Conservation (phyloP, 2,888 invertebrate species). For the Agrotis exclamationis region DNA sequence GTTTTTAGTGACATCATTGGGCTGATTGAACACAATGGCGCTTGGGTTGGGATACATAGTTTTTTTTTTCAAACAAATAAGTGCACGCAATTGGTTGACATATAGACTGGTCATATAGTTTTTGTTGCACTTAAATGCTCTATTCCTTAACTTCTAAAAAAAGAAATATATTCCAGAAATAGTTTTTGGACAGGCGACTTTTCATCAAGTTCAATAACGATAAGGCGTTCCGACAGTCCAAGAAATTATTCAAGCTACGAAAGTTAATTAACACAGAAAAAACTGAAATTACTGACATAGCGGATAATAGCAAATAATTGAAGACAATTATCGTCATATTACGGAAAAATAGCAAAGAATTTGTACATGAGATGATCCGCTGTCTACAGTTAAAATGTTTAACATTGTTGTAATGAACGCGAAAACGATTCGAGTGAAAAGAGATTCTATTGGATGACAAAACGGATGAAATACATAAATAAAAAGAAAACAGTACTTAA, state of each 20-base stretch:
- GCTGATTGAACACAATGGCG: conserved; percentile 7
- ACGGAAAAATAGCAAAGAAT: conserved; percentile 24
- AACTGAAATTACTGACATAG: not conserved
- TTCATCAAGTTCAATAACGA: not conserved
- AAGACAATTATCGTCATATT: conserved; percentile 28
- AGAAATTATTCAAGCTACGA: not conserved
- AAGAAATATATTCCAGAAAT: not conserved
- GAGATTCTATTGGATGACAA: too few species aligned
- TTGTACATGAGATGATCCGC: conserved; percentile 13
- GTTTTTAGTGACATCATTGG: conserved; percentile 36
- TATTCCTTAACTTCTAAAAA: not conserved
- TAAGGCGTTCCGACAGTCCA: not conserved
- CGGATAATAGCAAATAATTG: conserved; percentile 17
- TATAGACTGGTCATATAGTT: not conserved
- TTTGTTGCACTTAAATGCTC: not conserved
- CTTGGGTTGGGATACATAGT: not conserved
- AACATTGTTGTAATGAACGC: not conserved
- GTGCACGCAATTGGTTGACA: not conserved
- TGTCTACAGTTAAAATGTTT: not conserved
- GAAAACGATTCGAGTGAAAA: not conserved
- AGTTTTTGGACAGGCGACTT: not conserved
- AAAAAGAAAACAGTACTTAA: too few species aligned
- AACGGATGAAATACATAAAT: too few species aligned
- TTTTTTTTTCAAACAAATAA: not conserved
- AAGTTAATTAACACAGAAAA: not conserved